phyloP scores from a whole-genome alignment of 2,797 vertebrate genomes.

The Gambelia wislizenii region DNA sequence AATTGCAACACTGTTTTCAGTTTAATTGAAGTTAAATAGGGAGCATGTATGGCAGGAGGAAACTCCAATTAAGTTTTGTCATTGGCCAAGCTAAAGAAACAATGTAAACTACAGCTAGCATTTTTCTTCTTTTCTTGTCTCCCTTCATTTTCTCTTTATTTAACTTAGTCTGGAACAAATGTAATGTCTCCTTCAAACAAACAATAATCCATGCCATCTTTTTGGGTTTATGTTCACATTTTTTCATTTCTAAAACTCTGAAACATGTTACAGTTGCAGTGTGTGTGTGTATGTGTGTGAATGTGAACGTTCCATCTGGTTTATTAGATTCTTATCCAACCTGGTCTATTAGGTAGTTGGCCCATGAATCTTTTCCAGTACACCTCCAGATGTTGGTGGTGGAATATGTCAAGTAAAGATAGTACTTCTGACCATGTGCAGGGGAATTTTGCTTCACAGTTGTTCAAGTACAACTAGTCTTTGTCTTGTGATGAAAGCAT shows the following conservation, averaged over 20 bases:
- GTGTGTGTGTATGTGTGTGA: background rate
- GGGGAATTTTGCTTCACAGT: background rate
- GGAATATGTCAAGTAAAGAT: background rate
- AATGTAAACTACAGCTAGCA: background rate
- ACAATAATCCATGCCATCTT: background rate
- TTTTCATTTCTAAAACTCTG: background rate
- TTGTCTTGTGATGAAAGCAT: background rate
- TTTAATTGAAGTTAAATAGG: background rate
- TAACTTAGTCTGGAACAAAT: background rate
- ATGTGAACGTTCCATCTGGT: background rate
- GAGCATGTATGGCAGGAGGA: background rate
- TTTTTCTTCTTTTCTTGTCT: slow-evolving; percentile 13
- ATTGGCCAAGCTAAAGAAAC: slow-evolving; percentile 8
- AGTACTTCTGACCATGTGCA: background rate
- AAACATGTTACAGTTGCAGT: background rate
- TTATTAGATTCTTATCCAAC: background rate
- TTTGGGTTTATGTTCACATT: background rate
- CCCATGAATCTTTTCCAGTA: background rate
- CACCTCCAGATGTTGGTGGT: background rate
- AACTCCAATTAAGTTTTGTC: slow-evolving; percentile 40
- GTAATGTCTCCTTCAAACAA: slow-evolving; percentile 23
- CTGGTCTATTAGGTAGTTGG: background rate
- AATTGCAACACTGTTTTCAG: background rate
- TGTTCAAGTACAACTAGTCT: background rate
- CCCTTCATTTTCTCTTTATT: background rate